Percentiles rank a stretch among this genome's conserved stretches.
These are phyloP conservation scores for Subacronicta megacephala DNA, from an alignment of 2,888 invertebrate species.

Conservation along the genomic window DNA sequence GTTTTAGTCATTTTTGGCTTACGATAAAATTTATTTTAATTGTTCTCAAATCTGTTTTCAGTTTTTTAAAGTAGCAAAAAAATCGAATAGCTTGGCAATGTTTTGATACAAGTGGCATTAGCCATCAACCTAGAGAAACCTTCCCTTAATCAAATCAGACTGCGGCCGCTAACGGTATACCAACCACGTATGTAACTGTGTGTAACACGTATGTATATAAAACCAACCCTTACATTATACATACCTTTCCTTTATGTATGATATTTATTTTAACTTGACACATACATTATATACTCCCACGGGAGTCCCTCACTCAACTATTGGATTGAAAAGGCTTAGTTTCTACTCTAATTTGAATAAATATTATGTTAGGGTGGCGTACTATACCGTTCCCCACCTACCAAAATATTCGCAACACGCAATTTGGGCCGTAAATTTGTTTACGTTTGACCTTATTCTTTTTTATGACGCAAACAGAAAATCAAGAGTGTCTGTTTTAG, in stretches of 20 bases:
- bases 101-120: not conserved
- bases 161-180: slow-evolving; percentile 14
- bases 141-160: slow-evolving; percentile 22
- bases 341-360: slow-evolving; percentile 44
- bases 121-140: slow-evolving; percentile 5
- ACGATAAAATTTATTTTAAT: no score
- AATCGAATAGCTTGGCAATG: no score
- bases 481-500: no score
- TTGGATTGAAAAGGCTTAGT: slow-evolving; percentile 32
- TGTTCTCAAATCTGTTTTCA: no score
- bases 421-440: slow-evolving; percentile 1
- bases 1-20: no score
- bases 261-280: slow-evolving; percentile 18
- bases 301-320: slow-evolving; percentile 18
- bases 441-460: not conserved
- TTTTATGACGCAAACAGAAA: slow-evolving; percentile 1
- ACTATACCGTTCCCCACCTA: not conserved
- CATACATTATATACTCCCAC: slow-evolving; percentile 10
- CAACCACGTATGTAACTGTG: no score
- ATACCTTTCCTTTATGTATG: slow-evolving; percentile 27
- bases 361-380: slow-evolving; percentile 14
- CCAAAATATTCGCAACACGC: slow-evolving; percentile 9
- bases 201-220: slow-evolving; percentile 9
- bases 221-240: slow-evolving; percentile 25
- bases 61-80: no score